Percentiles rank a stretch among this genome's conserved stretches.
Conservation (phyloP, 64 coral and sea anemone species). For the Montipora efflorescens region DNA sequence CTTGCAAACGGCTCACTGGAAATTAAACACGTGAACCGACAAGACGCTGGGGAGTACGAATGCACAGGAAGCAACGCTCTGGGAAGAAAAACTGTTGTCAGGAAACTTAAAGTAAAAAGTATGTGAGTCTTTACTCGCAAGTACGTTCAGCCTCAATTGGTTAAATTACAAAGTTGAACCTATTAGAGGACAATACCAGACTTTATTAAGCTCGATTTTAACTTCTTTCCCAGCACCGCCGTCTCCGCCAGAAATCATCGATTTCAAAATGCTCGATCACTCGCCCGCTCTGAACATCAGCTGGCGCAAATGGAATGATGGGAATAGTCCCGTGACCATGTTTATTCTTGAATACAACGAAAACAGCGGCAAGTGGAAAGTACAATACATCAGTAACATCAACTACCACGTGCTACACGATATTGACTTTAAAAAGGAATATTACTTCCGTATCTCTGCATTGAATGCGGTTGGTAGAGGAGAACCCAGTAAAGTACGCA, state of each 20-base stretch:
- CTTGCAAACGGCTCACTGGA: slow-evolving; percentile 76
- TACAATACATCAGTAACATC: slow-evolving; percentile 32
- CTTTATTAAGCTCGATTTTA: no score
- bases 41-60: slow-evolving; percentile 81
- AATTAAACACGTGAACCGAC: slow-evolving; percentile 50
- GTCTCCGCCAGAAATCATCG: slow-evolving; percentile 44
- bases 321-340: slow-evolving; percentile 70
- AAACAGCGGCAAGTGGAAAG: slow-evolving; percentile 28
- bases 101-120: slow-evolving; percentile 85
- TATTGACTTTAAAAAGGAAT: slow-evolving; percentile 47
- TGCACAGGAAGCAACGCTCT: slow-evolving; percentile 79
- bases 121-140: background rate
- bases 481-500: slow-evolving; percentile 20
- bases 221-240: slow-evolving; percentile 29
- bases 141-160: background rate
- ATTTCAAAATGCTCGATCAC: slow-evolving; percentile 13
- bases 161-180: no score
- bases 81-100: slow-evolving; percentile 55
- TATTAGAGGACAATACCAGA: no score
- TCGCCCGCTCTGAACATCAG: slow-evolving; percentile 50
- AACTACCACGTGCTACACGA: slow-evolving; percentile 48
- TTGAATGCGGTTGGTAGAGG: slow-evolving; percentile 58
- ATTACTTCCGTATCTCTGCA: slow-evolving; percentile 71
- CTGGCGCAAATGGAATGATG: slow-evolving; percentile 49
- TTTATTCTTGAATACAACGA: slow-evolving; percentile 71